Evolutionary conservation across 2,113 vertebrate genomes (phyloP), one percentile per base, ranked within the genome.

Genomic region (Propithecus coquereli): DNA sequence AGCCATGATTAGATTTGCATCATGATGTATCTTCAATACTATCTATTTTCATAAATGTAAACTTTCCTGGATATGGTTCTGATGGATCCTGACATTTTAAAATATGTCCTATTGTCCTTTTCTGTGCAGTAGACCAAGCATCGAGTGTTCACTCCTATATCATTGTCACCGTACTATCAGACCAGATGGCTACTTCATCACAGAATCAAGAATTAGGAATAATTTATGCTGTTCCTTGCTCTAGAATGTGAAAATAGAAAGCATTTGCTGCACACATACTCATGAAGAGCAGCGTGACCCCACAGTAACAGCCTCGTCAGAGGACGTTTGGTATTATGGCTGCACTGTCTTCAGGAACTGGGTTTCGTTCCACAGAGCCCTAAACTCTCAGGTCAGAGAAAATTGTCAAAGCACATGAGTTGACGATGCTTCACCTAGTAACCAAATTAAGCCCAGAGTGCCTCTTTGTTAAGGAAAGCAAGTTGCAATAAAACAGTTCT

Each of bases 51-150:
- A 99, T 99, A 99, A 99, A 98, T 97, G 98, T 98, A 98, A 98
- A 99, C 98, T 98, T 98, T 98, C 98, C 98, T 97, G 97, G 98
- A 98, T 98, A 98, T 97, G 98, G 98, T 98, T 98, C 98, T 98
- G 98, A 98, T 98, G 98, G 98, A 98, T 98, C 96, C 97, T 99
- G 98, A 99, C 98, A 98, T 98, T 99, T 99, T 98, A 99, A 99
- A 99, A 99, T 99, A 99, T 99, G 99, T 99, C 98, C 99, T 98
- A 98, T 98, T 99, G 98, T 99, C 99, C 98, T 98, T 98, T 99
- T 98, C 98, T 98, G 98, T 97, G 97, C 98, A 98, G 97, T 98
- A 98, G 99, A 99, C 98, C 98, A 99, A 99, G 98, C 98, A 98
- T 94, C 93, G 98, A 98, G 98, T 98, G 98, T 98, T 98, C 98